Evolutionary conservation across 1,140 invertebrate genomes (phyloP).

Genomic region (Drosophila lacertosa): DNA sequence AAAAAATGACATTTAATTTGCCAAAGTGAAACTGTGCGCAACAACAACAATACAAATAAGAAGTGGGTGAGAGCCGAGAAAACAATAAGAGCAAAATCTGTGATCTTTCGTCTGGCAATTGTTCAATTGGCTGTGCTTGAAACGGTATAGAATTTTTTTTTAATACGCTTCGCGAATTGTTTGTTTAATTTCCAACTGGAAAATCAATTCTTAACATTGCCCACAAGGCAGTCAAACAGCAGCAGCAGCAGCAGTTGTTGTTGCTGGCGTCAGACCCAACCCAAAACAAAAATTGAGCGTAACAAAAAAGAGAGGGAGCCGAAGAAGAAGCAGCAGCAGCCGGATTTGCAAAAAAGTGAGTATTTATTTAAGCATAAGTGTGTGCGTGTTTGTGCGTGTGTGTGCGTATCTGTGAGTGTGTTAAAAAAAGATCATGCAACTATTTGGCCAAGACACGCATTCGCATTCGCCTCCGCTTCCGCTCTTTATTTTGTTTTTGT

Average conservation of each 20-base stretch:
- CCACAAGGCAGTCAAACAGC: slow-evolving; percentile 61
- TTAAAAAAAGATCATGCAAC: slow-evolving; percentile 74
- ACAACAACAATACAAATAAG: slow-evolving; percentile 47
- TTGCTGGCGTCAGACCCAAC: slow-evolving; percentile 65
- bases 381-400: slow-evolving; percentile 22
- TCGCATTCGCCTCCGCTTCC: slow-evolving; percentile 56
- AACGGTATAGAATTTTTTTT: slow-evolving; percentile 71
- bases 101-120: slow-evolving; percentile 72
- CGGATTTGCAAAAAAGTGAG: slow-evolving; percentile 73
- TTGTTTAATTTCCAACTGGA: slow-evolving; percentile 63
- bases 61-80: slow-evolving; percentile 39
- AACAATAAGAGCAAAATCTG: slow-evolving; percentile 63
- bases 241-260: slow-evolving; percentile 75
- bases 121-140: slow-evolving; percentile 78
- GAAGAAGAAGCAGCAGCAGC: slow-evolving; percentile 57
- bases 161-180: slow-evolving; percentile 54
- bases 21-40: slow-evolving; percentile 74
- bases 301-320: slow-evolving; percentile 37
- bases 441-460: slow-evolving; percentile 57
- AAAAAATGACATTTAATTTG: slow-evolving; percentile 69
- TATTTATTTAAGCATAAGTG: slow-evolving; percentile 43
- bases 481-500: slow-evolving; percentile 27
- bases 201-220: slow-evolving; percentile 74
- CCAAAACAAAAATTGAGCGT: slow-evolving; percentile 73
- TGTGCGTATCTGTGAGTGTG: slow-evolving; percentile 60